A percentile compares a stretch with the other conserved stretches of the same genome.
These are phyloP conservation scores for Ranitomeya imitator DNA, from an alignment of 2,113 vertebrate species.

Conservation along the genomic window DNA sequence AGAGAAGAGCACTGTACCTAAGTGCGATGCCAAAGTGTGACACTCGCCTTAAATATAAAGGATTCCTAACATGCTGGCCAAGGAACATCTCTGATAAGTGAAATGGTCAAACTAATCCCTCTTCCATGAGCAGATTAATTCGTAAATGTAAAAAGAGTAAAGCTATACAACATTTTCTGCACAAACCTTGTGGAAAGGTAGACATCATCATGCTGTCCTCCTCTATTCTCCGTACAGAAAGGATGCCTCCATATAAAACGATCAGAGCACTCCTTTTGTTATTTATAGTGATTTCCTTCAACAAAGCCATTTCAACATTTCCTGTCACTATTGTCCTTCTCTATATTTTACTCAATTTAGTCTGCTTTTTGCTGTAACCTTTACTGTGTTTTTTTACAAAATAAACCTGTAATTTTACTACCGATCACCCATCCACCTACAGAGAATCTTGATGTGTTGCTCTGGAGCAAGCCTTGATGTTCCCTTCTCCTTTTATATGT, in stretches of 20 bases:
- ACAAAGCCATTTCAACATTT: constrained; percentile 3
- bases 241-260: background rate
- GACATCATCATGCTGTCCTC: background rate
- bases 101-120: background rate
- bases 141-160: background rate
- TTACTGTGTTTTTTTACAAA: constrained; percentile 39
- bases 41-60: background rate
- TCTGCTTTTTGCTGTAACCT: constrained; percentile 41
- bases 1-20: no score
- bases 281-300: constrained; percentile 33
- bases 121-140: background rate
- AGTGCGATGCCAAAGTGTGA: no score
- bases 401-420: constrained; percentile 54
- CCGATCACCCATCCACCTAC: constrained; percentile 29
- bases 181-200: background rate
- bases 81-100: background rate
- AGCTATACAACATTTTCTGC: background rate
- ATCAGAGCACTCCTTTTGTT: constrained; percentile 27
- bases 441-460: constrained; percentile 48
- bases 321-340: constrained; percentile 25
- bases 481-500: constrained; percentile 47
- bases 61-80: background rate
- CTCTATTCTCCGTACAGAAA: background rate
- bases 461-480: constrained; percentile 48
- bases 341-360: constrained; percentile 52